A percentile compares a stretch with the other conserved stretches of the same genome.
phyloP scores from a whole-genome alignment of 2,113 vertebrate genomes.

The Ceuthmochares aereus region DNA sequence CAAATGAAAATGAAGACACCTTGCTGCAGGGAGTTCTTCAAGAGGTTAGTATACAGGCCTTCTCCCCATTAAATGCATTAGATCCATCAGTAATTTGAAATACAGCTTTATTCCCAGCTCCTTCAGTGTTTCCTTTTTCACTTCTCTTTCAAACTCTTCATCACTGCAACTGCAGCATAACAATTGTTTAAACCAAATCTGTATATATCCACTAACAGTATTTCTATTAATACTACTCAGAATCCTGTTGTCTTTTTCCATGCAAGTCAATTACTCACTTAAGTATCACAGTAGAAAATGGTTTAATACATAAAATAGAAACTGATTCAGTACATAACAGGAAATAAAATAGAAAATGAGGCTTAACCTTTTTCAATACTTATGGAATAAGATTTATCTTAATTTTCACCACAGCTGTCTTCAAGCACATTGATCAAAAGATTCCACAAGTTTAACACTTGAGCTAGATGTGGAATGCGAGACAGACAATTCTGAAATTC shows the following conservation, averaged over 20 bases:
- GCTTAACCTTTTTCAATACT: not conserved
- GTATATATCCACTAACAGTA: not conserved
- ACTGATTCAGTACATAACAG: not conserved
- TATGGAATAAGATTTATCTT: not conserved
- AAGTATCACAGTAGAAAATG: not conserved
- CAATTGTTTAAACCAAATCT: not conserved
- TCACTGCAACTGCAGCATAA: not conserved
- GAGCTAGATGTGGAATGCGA: rapidly evolving
- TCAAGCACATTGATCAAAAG: not conserved
- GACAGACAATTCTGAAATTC: not conserved
- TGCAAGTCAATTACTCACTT: not conserved
- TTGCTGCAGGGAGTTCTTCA: not conserved
- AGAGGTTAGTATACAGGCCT: not conserved
- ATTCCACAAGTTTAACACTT: not conserved
- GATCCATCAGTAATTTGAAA: not conserved
- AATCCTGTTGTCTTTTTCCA: not conserved
- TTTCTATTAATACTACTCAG: not conserved
- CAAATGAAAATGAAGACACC: not conserved
- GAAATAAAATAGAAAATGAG: not conserved
- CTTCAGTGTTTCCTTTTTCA: not conserved
- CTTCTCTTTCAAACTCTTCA: not conserved
- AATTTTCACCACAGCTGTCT: not conserved
- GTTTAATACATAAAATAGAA: not conserved
- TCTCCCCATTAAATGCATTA: not conserved
- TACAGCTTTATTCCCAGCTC: not conserved